phyloP scores from a whole-genome alignment of 2,113 vertebrate species.

The Psittacus erithacus region DNA sequence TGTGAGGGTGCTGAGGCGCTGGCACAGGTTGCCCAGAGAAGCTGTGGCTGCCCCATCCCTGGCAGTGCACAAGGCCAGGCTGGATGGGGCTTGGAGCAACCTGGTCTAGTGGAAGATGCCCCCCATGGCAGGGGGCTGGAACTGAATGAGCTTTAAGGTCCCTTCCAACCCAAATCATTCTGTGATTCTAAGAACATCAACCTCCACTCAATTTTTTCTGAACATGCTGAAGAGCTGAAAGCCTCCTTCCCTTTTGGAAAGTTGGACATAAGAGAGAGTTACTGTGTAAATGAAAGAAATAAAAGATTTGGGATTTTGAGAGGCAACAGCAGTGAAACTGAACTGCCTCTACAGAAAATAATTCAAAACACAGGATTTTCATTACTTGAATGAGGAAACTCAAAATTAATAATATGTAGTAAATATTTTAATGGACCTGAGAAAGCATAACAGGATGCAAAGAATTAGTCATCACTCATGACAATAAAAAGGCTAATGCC shows the following conservation, averaged over 20 bases:
- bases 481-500: constrained; percentile 13
- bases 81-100: neutral
- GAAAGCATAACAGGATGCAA: neutral
- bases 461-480: neutral
- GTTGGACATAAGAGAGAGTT: neutral
- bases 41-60: neutral
- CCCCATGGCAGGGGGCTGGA: neutral
- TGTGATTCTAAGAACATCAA: neutral
- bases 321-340: neutral
- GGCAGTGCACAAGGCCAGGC: neutral
- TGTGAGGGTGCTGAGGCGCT: neutral
- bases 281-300: neutral
- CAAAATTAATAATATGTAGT: neutral
- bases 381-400: neutral
- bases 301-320: neutral
- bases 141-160: neutral
- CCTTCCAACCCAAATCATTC: neutral
- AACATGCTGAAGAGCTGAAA: neutral
- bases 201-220: neutral
- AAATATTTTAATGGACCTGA: neutral
- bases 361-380: neutral
- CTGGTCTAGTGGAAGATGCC: neutral
- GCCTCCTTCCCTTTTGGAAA: neutral
- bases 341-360: neutral
- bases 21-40: neutral